These are phyloP conservation scores for rat (Rattus norvegicus) DNA, from an alignment of 2,113 vertebrate genomes.

Conservation along the genomic window GRCr8 NC_086022.1:113641501-113642000, in stretches of 20 bases:
- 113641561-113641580: background rate
- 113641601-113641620: background rate
- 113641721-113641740: background rate
- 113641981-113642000: background rate
- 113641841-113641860: background rate
- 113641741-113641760: background rate
- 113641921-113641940: background rate
- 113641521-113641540: background rate
- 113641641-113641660: background rate
- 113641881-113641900: background rate
- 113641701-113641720: background rate
- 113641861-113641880: background rate
- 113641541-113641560: background rate
- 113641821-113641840: background rate
- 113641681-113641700: background rate
- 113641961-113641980: background rate
- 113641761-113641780: background rate
- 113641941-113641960: too few species aligned
- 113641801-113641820: slow-evolving; percentile 43
- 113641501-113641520: background rate
- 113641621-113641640: background rate
- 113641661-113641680: background rate
- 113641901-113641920: background rate
- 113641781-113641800: background rate
- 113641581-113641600: background rate